A percentile compares a stretch with the other conserved stretches of the same genome.
Conservation (phyloP, 92 coral and sea anemone genomes). For the Phenganax marumi region DNA sequence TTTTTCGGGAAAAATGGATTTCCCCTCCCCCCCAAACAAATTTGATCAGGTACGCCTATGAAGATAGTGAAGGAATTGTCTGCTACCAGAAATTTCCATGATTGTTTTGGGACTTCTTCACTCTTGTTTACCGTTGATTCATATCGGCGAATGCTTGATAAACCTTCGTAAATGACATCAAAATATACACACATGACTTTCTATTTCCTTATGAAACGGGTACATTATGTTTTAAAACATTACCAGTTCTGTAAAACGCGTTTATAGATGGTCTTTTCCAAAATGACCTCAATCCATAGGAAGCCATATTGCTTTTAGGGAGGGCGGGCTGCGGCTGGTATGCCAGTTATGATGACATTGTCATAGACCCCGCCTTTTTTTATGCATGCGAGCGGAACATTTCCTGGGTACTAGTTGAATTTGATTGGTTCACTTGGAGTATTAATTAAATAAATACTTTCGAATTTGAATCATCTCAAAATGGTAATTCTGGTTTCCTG, state of each 20-base stretch:
- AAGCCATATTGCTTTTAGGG: conserved; percentile 19
- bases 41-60: too few relatives aligned
- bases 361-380: too few relatives aligned
- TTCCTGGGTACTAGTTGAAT: too few relatives aligned
- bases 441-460: too few relatives aligned
- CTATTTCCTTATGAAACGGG: neutral
- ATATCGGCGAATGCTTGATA: conserved; percentile 18
- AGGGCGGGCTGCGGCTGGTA: too few relatives aligned
- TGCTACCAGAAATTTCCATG: conserved; percentile 37
- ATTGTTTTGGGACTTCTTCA: conserved; percentile 16
- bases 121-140: conserved; percentile 14
- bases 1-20: too few relatives aligned
- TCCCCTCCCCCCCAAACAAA: too few relatives aligned
- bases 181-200: neutral
- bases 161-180: conserved; percentile 13
- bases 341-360: too few relatives aligned
- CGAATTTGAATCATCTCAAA: too few relatives aligned
- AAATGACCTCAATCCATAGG: conserved; percentile 16
- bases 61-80: neutral
- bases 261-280: conserved; percentile 19
- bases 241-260: conserved; percentile 5
- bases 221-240: neutral
- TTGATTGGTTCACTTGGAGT: too few relatives aligned
- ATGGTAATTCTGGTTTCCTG: too few relatives aligned
- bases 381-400: too few relatives aligned